phyloP scores from a whole-genome alignment of 2,888 invertebrate species.

The Leucophenga montana region DNA sequence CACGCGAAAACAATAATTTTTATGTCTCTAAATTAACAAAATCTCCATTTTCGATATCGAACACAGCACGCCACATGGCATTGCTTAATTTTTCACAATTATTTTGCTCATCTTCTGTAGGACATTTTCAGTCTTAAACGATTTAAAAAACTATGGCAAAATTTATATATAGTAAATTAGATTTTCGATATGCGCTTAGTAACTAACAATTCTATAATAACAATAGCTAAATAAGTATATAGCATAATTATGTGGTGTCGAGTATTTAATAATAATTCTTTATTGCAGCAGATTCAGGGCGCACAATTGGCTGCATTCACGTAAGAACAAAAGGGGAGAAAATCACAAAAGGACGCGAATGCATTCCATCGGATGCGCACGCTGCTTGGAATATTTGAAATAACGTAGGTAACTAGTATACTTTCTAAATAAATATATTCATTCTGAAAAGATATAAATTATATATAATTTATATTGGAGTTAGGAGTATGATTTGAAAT shows the following conservation, averaged over 20 bases:
- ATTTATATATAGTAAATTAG: conserved; percentile 51
- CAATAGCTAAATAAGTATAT: conserved; percentile 13
- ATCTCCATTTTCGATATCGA: conserved; percentile 10
- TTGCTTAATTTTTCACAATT: conserved; percentile 12
- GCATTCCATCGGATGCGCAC: conserved; percentile 22
- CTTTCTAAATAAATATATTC: conserved; percentile 46
- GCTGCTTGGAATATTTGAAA: conserved; percentile 57
- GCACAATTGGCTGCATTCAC: conserved; percentile 54
- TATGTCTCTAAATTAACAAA: conserved; percentile 57
- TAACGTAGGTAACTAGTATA: conserved; percentile 37
- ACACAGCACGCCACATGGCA: neutral
- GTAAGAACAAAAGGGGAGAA: conserved; percentile 41
- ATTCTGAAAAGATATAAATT: conserved; percentile 52
- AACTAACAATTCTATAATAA: conserved; percentile 1
- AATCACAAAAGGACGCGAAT: conserved; percentile 2
- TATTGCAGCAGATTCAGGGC: neutral
- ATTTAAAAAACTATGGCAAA: conserved; percentile 71
- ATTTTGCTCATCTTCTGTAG: conserved; percentile 62
- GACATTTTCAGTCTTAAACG: conserved; percentile 73
- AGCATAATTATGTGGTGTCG: conserved; percentile 36
- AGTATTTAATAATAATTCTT: conserved; percentile 19
- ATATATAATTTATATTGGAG: neutral
- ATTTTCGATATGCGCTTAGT: conserved; percentile 14
- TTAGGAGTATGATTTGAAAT: neutral
- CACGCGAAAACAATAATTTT: conserved; percentile 52